Percentiles rank a stretch among this genome's conserved stretches.
phyloP scores from a whole-genome alignment of 2,888 invertebrate genomes.

The Idaea straminata region DNA sequence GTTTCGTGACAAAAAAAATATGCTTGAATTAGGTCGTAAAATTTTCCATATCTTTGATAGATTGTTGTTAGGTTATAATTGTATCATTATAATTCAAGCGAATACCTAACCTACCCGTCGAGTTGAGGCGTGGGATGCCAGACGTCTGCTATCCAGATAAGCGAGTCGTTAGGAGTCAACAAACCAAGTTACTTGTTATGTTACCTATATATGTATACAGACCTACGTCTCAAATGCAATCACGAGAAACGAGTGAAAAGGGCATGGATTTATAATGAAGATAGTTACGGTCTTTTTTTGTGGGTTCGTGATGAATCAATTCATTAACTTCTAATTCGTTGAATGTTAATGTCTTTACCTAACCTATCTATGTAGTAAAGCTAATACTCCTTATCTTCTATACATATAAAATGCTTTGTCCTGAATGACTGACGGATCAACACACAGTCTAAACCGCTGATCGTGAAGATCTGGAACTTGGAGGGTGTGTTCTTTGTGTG shows the following conservation, averaged over 20 bases:
- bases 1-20: no score
- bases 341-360: no score
- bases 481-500: no score
- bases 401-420: no score
- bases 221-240: background rate
- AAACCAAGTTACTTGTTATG: conserved; percentile 35
- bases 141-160: conserved; percentile 53
- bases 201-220: background rate
- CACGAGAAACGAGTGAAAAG: conserved; percentile 1
- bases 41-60: background rate
- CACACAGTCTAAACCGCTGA: no score
- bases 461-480: no score
- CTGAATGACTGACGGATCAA: no score
- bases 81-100: background rate
- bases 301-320: background rate
- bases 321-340: background rate
- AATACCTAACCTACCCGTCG: background rate
- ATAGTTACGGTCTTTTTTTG: background rate
- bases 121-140: conserved; percentile 55
- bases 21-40: no score
- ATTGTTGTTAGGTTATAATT: conserved; percentile 17
- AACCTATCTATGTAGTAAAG: no score
- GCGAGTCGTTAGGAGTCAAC: conserved; percentile 43
- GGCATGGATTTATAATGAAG: background rate
- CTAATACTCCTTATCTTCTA: no score